Evolutionary conservation across 2,888 invertebrate genomes (phyloP).

Genomic region (Drosophila aldrichi): DNA sequence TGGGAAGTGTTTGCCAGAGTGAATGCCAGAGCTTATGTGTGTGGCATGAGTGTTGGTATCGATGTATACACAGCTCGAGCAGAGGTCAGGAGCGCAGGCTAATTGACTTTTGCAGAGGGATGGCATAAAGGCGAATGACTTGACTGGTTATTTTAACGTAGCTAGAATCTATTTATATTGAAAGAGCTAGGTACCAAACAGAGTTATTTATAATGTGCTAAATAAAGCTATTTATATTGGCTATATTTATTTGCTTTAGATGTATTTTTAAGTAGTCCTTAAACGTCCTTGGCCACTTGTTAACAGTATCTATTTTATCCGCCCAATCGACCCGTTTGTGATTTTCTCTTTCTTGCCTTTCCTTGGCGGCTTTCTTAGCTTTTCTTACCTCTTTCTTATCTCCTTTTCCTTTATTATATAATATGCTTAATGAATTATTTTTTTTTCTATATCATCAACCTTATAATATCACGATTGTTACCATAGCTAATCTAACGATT

Average conservation of each 20-base stretch:
- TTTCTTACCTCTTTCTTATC: neutral
- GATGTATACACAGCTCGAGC: constrained; percentile 25
- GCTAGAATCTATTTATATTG: neutral
- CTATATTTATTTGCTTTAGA: neutral
- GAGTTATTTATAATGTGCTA: neutral
- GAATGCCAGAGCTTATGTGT: constrained; percentile 55
- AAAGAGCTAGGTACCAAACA: neutral
- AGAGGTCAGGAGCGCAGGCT: constrained; percentile 42
- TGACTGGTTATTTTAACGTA: neutral
- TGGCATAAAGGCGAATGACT: neutral
- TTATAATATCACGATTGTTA: neutral
- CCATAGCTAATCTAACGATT: neutral
- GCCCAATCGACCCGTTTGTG: neutral
- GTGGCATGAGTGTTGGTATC: constrained; percentile 42
- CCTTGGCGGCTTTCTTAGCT: no score
- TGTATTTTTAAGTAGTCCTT: no score
- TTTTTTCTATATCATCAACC: neutral
- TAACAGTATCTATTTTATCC: neutral
- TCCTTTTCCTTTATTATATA: no score
- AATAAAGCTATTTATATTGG: neutral
- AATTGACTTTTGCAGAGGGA: constrained; percentile 34
- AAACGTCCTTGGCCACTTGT: neutral
- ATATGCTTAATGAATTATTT: neutral
- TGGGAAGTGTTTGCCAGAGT: constrained; percentile 39
- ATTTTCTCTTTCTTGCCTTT: no score